Evolutionary conservation across 2,888 invertebrate species (phyloP).

Genomic region (Habrosyne pyritoides): DNA sequence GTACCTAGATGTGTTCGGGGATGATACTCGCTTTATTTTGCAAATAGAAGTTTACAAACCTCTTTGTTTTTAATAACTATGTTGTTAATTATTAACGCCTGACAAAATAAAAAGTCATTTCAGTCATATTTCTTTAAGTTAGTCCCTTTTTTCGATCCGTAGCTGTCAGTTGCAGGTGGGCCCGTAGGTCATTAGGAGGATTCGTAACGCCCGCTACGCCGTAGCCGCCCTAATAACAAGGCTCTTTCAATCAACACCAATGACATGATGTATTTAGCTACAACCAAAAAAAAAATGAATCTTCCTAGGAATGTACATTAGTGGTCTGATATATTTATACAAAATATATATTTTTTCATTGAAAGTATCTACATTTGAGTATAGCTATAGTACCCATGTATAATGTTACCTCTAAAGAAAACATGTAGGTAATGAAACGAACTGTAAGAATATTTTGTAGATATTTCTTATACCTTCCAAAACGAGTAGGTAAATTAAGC

Average conservation of each 20-base stretch:
- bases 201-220: conserved; percentile 41
- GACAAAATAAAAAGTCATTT: conserved; percentile 43
- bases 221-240: conserved; percentile 47
- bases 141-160: conserved; percentile 52
- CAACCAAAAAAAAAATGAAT: conserved; percentile 18
- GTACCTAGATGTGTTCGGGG: conserved; percentile 19
- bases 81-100: conserved; percentile 14
- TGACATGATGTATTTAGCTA: conserved; percentile 33
- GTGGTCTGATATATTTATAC: no score
- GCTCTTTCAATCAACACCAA: conserved; percentile 49
- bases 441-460: background rate
- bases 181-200: conserved; percentile 61
- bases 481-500: conserved; percentile 13
- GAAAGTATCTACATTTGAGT: conserved; percentile 1
- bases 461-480: conserved; percentile 5
- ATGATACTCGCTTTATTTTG: conserved; percentile 31
- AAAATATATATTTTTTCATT: conserved; percentile 13
- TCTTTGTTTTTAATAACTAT: background rate
- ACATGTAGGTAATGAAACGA: background rate
- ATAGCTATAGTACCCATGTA: background rate
- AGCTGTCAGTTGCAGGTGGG: conserved; percentile 68
- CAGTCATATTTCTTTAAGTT: conserved; percentile 55
- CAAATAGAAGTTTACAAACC: background rate
- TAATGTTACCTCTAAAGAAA: background rate
- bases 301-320: conserved; percentile 7